Conservation (phyloP, 2,797 vertebrate genomes). For the Tragelaphus oryx region DNA sequence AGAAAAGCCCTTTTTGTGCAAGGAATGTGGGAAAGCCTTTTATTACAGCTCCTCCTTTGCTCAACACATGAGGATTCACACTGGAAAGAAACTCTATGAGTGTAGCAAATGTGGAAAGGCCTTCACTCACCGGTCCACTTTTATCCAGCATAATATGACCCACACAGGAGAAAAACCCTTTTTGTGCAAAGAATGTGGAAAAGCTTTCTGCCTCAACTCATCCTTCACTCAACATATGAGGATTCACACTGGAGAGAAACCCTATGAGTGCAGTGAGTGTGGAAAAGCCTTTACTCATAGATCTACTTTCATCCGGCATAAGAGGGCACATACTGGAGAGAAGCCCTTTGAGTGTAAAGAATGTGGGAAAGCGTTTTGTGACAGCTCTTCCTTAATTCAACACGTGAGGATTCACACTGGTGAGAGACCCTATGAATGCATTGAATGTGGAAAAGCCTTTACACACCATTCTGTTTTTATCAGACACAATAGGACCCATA, state of each 20-base stretch:
- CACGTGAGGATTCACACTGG: slow-evolving; percentile 61
- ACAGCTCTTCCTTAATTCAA: slow-evolving; percentile 52
- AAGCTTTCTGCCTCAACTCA: slow-evolving; percentile 33
- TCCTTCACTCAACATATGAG: slow-evolving; percentile 48
- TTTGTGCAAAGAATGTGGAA: slow-evolving; percentile 39
- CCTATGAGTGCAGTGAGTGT: slow-evolving; percentile 26
- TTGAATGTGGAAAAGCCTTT: slow-evolving; percentile 57
- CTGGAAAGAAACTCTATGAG: slow-evolving; percentile 49
- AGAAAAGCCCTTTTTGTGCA: slow-evolving; percentile 40
- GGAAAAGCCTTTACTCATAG: slow-evolving; percentile 45
- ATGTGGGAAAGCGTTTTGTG: slow-evolving; percentile 55
- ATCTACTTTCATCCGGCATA: slow-evolving; percentile 37
- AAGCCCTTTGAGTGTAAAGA: slow-evolving; percentile 48
- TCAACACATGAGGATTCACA: slow-evolving; percentile 52
- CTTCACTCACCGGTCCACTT: slow-evolving; percentile 43
- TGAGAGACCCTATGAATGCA: slow-evolving; percentile 58
- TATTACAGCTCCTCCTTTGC: slow-evolving; percentile 23
- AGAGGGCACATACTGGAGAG: slow-evolving; percentile 49
- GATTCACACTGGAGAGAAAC: slow-evolving; percentile 53
- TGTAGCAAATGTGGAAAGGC: slow-evolving; percentile 58
- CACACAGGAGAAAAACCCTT: slow-evolving; percentile 22
- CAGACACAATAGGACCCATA: slow-evolving; percentile 40
- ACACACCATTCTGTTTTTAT: slow-evolving; percentile 52
- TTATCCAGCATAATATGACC: slow-evolving; percentile 23
- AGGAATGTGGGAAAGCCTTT: slow-evolving; percentile 46